Percentiles rank a stretch among this genome's conserved stretches.
Evolutionary conservation across 35 echinoderm and acorn worm species (phyloP).

Genomic region (Heliocidaris erythrogramma): DNA sequence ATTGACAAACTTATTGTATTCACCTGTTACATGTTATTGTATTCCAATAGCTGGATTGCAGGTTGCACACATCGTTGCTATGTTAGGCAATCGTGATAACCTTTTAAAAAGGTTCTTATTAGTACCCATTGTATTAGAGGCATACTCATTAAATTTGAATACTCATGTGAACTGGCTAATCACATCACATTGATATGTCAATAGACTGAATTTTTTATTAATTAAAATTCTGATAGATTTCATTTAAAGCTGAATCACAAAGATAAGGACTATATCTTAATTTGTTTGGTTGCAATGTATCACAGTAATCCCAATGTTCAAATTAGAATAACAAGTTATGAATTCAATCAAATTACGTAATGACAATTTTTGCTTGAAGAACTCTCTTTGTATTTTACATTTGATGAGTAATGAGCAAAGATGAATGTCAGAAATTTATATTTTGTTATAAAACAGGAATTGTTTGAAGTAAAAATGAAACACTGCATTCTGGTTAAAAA

Average conservation of each 20-base stretch:
- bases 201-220: neutral
- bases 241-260: neutral
- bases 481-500: neutral
- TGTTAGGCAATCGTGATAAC: neutral
- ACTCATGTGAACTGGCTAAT: neutral
- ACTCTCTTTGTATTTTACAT: neutral
- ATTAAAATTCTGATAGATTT: neutral
- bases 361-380: neutral
- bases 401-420: neutral
- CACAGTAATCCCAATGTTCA: neutral
- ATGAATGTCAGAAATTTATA: neutral
- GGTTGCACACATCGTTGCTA: neutral
- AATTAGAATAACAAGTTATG: neutral
- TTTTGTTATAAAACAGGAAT: neutral
- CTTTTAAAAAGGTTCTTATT: neutral
- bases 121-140: neutral
- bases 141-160: neutral
- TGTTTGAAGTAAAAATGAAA: neutral
- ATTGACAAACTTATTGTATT: neutral
- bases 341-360: neutral
- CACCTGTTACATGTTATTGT: neutral
- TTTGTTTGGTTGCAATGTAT: neutral
- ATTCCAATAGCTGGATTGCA: neutral
- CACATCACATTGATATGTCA: neutral
- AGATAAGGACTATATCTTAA: neutral